Base-by-base conservation (phyloP, 2,888 invertebrate genomes). In the Julus scanicus region DNA sequence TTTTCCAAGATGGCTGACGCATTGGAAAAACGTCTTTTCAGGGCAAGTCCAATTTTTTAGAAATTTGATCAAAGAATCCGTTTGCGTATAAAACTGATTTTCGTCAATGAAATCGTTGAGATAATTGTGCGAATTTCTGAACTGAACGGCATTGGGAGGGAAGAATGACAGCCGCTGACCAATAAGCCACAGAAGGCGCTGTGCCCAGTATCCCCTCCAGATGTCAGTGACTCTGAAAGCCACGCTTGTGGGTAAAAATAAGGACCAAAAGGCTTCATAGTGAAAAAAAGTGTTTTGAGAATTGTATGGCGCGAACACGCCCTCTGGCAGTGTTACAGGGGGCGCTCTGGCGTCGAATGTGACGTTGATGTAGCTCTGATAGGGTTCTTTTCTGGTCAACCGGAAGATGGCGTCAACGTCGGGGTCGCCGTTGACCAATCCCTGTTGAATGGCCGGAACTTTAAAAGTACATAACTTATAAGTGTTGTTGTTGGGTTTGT, bases 191-290 rank as follows among this genome's bases (percentile, higher is more conserved):
- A 88, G 20, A 2, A 88, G 86, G 39, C 86, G 49, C 44, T 88
- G 88, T 2, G 88, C 88, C 88, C 88, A 88, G 63, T 88, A 88
- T 11, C 88, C 86, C 40, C 88, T 86, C 88, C 86, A 88, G 86
- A 88, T 88, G 49, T 88, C 88, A 13, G 86, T 88, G 39, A 88
- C 86, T 13, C 88, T 48, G 44, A 86, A 88, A 15, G 39, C 48
- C 11, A 13, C 49, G 2, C 1, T 11, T 11, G 13, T 13, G 8
- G 49, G 49, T 13, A 49, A 49, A 49, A 49, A 49, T 13, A 49
- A 49, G 13, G 49, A 8, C 49, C 49, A 49, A 49, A 49, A 49
- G 8, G 49, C 49, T 11, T 49, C 49, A 49, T 49, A 49, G 49
- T 8, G 9, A 13, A 49, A 49, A 49, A 11, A 49, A 49, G 49